These are phyloP conservation scores for Corythornis leucogaster DNA, from an alignment of 2,797 vertebrate species.

Conservation along the genomic window DNA sequence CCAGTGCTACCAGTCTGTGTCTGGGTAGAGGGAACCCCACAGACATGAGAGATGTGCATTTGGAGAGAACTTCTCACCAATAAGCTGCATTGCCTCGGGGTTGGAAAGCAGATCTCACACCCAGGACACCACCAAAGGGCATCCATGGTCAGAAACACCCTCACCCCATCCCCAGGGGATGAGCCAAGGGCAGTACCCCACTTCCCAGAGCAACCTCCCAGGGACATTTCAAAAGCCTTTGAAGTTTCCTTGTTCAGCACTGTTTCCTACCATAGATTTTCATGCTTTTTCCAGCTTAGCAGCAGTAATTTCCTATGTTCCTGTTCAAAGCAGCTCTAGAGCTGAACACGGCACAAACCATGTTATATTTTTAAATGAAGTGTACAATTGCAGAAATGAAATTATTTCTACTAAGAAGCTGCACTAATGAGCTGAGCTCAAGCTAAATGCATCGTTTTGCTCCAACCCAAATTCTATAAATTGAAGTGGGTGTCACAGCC, in stretches of 20 bases:
- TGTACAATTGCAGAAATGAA: not conserved
- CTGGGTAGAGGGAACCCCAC: not conserved
- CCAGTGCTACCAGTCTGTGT: not conserved
- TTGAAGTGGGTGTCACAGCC: not conserved
- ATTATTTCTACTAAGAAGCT: not conserved
- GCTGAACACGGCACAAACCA: not conserved
- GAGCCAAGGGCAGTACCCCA: rapidly evolving
- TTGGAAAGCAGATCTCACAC: not conserved
- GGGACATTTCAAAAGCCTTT: not conserved
- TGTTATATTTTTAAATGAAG: not conserved
- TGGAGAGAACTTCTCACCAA: not conserved
- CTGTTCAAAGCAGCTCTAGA: not conserved
- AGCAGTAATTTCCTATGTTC: not conserved
- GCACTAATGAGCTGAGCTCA: not conserved
- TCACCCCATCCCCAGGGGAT: not conserved
- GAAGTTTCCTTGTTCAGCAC: not conserved
- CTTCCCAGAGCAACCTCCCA: not conserved
- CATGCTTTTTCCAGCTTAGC: not conserved
- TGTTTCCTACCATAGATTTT: not conserved
- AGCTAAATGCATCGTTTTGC: not conserved
- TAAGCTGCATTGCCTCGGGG: rapidly evolving
- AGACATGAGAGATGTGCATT: not conserved
- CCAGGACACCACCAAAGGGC: not conserved
- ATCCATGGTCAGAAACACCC: not conserved
- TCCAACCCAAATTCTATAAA: not conserved